These are phyloP conservation scores for crab-eating macaque (Macaca fascicularis) DNA, from an alignment of 2,113 vertebrate genomes.

Conservation along the genomic window DNA sequence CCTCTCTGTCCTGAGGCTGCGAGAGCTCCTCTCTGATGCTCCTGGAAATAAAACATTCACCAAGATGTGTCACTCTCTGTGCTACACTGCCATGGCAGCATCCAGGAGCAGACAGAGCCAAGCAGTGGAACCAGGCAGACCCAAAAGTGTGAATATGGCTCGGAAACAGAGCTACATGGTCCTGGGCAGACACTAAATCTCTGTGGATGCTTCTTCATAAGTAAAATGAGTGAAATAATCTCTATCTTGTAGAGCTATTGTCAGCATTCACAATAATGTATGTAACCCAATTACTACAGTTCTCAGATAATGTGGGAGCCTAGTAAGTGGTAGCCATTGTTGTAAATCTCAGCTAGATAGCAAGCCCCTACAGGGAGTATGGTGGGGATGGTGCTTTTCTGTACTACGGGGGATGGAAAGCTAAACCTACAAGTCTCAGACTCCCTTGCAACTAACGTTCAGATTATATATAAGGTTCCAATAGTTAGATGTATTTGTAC, in stretches of 20 bases:
- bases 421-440: not conserved
- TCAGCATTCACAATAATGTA: not conserved
- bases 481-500: not conserved
- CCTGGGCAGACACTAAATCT: not conserved
- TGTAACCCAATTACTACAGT: not conserved
- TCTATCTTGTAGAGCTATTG: not conserved
- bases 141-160: not conserved
- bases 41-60: not conserved
- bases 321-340: not conserved
- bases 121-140: not conserved
- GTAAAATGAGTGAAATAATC: not conserved
- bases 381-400: not conserved
- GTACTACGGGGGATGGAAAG: not conserved
- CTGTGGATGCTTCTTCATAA: not conserved
- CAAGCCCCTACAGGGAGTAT: not conserved
- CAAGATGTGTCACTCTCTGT: too few species aligned
- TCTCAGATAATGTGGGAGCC: not conserved
- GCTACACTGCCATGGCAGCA: accelerated
- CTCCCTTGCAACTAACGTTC: not conserved
- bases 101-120: accelerated
- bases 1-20: not conserved
- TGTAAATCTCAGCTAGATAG: not conserved
- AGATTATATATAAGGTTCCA: not conserved
- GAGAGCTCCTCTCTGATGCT: not conserved
- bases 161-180: not conserved